Base-by-base conservation (phyloP, 1,140 invertebrate genomes). In the Sycobia sp. region DNA sequence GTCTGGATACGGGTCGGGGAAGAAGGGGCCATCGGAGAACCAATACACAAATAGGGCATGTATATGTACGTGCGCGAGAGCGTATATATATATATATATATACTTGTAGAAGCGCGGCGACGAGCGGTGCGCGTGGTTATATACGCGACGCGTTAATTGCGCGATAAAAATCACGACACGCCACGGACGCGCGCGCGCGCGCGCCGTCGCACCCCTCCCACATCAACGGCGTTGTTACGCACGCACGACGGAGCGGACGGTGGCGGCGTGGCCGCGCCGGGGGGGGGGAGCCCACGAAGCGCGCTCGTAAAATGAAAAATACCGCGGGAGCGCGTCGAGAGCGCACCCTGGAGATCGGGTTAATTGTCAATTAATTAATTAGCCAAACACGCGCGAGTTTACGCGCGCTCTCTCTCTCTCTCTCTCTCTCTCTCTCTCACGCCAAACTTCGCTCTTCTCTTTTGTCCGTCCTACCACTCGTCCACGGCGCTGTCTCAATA, bases 121-220 rank as follows among this genome's bases (percentile, higher is more conserved):
- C 74, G 77, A 76, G 76, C 74, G 78, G 67, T 65, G n/a, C n/a
- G n/a, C n/a, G n/a, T n/a, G n/a, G n/a, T n/a, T n/a, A n/a, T n/a
- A n/a, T 75, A 76, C 76, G 76, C 69, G 73, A 77, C 76, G 77
- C 76, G 78, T 82, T 82, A 82, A 82, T 82, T 81, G 77, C 75
- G 72, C 77, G 80, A 82, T 82, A 80, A 82, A 81, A 82, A 82
- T 82, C 80, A 76, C 75, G 72, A 78, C 80, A 80, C 77, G 79
- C 76, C 75, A 80, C 51, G 44, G 32, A 43, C 43, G 44, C 34
- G n/a, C n/a, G n/a, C n/a, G n/a, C n/a, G n/a, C n/a, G n/a, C n/a
- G n/a, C n/a, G n/a, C n/a, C n/a, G n/a, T n/a, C n/a, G n/a, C n/a
- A n/a, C n/a, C n/a, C n/a, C n/a, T n/a, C n/a, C n/a, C n/a, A n/a